Evolutionary conservation across 2,113 vertebrate species (phyloP).

Genomic region (Trichechus manatus): DNA sequence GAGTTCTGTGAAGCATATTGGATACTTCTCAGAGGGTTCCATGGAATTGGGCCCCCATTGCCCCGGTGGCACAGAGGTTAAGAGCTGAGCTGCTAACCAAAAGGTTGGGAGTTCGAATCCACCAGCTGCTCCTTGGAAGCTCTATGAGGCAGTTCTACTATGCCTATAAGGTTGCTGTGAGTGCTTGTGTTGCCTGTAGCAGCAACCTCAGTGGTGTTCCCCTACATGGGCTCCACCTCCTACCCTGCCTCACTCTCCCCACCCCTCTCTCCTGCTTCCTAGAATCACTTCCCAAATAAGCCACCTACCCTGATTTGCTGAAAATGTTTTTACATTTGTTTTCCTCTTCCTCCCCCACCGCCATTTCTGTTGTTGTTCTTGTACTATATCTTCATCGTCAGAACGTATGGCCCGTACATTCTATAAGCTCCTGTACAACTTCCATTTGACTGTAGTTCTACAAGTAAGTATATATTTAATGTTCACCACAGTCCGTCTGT

Average conservation of each 20-base stretch:
- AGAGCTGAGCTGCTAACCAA: no score
- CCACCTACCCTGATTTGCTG: background rate
- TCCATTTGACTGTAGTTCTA: background rate
- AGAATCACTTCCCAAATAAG: no score
- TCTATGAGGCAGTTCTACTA: no score
- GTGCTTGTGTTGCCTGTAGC: background rate
- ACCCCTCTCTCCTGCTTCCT: no score
- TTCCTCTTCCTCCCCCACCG: background rate
- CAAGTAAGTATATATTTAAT: no score
- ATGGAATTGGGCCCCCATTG: no score
- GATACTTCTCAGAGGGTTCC: background rate
- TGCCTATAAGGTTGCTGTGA: no score
- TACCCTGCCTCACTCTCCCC: accelerated
- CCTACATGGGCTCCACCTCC: accelerated
- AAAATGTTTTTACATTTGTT: background rate
- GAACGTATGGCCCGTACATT: no score
- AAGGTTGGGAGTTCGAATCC: no score
- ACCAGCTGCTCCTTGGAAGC: no score
- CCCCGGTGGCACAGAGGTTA: no score
- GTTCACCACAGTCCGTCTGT: background rate
- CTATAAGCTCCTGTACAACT: background rate
- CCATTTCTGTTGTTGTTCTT: no score
- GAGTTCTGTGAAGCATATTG: background rate
- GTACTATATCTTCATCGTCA: accelerated
- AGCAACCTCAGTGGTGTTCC: accelerated